Conservation (phyloP, 2,888 invertebrate species). For the Ormyrus thymus region DNA sequence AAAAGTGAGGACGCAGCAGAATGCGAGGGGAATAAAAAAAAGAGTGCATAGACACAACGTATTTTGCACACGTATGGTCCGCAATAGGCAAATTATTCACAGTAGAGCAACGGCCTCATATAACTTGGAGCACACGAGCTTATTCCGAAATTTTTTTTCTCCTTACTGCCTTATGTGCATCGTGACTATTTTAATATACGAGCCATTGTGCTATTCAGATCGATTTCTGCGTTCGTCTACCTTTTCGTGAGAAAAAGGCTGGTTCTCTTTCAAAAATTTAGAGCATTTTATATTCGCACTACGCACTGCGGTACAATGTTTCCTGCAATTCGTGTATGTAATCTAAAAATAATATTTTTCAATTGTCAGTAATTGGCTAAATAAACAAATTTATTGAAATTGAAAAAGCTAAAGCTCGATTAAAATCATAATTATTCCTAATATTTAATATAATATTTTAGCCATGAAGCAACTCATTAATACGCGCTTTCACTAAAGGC, state of each 20-base stretch:
- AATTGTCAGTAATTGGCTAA: too few relatives aligned
- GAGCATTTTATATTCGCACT: too few relatives aligned
- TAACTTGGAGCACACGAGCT: conserved; percentile 22
- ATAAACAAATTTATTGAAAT: too few relatives aligned
- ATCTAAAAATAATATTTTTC: too few relatives aligned
- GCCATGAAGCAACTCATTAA: too few relatives aligned
- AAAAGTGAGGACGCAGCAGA: conserved; percentile 1
- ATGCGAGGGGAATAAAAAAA: conserved; percentile 4
- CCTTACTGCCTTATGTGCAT: conserved; percentile 1
- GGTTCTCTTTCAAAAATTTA: not conserved
- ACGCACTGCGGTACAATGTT: too few relatives aligned
- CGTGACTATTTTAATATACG: conserved; percentile 41
- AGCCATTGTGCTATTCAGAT: conserved; percentile 23
- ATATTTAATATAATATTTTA: too few relatives aligned
- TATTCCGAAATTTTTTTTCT: conserved; percentile 32
- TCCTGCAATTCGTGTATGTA: too few relatives aligned
- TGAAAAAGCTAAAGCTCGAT: too few relatives aligned
- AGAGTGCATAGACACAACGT: conserved; percentile 16
- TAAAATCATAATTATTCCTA: too few relatives aligned
- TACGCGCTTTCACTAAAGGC: too few relatives aligned
- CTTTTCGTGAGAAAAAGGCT: not conserved
- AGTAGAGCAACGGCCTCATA: conserved; percentile 38
- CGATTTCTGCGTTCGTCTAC: conserved; percentile 1
- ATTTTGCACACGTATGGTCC: conserved; percentile 46
- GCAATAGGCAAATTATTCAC: conserved; percentile 48